These are phyloP conservation scores for Drosophila crucigera DNA, from an alignment of 2,888 invertebrate genomes.

Conservation along the genomic window DNA sequence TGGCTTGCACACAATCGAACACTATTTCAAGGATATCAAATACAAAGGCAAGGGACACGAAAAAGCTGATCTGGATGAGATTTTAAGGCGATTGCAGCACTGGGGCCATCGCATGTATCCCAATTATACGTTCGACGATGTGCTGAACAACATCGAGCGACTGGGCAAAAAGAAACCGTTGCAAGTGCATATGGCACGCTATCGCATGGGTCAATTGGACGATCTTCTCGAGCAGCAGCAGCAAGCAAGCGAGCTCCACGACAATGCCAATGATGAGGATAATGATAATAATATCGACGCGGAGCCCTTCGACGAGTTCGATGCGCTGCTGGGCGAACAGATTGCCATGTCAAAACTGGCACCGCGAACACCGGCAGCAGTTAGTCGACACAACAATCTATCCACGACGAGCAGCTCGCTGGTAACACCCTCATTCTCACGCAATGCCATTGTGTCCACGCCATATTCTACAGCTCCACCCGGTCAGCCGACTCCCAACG, in stretches of 20 bases:
- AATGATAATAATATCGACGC: slow-evolving; percentile 76
- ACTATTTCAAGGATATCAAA: slow-evolving; percentile 92
- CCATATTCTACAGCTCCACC: slow-evolving; percentile 60
- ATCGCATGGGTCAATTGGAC: slow-evolving; percentile 86
- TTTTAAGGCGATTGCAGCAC: slow-evolving; percentile 94
- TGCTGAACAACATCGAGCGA: slow-evolving; percentile 91
- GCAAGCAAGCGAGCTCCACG: slow-evolving; percentile 84
- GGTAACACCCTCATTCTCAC: slow-evolving; percentile 80
- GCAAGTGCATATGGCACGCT: slow-evolving; percentile 89
- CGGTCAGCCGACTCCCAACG: slow-evolving; percentile 9
- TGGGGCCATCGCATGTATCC: slow-evolving; percentile 98
- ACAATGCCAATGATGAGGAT: slow-evolving; percentile 85
- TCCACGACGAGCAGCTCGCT: slow-evolving; percentile 54
- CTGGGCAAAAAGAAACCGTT: slow-evolving; percentile 93
- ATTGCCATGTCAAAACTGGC: slow-evolving; percentile 87
- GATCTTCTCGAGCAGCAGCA: slow-evolving; percentile 82
- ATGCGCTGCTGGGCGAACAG: slow-evolving; percentile 88
- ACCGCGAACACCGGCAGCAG: slow-evolving; percentile 78
- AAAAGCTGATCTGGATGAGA: slow-evolving; percentile 91
- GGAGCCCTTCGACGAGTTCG: slow-evolving; percentile 88
- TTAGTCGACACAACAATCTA: slow-evolving; percentile 39
- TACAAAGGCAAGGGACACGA: slow-evolving; percentile 93
- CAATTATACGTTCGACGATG: slow-evolving; percentile 94
- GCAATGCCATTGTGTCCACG: slow-evolving; percentile 79
- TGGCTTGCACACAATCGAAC: slow-evolving; percentile 92